Evolutionary conservation across 2,888 invertebrate genomes (phyloP), one percentile per base, ranked within the genome.

Genomic region (Brachypalpus laphriformis): DNA sequence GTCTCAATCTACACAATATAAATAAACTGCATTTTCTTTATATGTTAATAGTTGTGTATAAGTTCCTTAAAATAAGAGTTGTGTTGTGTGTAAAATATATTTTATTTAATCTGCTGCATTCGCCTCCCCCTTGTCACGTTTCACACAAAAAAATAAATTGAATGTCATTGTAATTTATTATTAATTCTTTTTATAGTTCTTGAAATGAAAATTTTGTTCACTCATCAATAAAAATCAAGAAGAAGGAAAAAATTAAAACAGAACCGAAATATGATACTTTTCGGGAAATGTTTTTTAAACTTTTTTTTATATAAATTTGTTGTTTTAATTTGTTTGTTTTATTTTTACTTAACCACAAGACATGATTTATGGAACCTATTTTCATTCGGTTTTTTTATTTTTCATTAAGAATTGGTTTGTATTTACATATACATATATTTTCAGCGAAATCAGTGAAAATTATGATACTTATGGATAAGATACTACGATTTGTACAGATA

Each of bases 221-320:
- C 11, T 18, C 8, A 31, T 54, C 31, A 40, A 51, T 51, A 14
- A 49, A 49, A 20, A 31, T 47, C 16, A 45, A 63, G 25, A 9
- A 20, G n/a, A 22, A 61, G 7, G 22, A 9, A 14, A 42, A 45
- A 8, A 42, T 9, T 9, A 34, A 68, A 42, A 16, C 11, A 54
- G 9, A 56, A 56, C 57, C 57, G 70, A 57, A 70, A 70, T 70
- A 57, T 34, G 45, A 70, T 70, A 56, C 22, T 47, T 70, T 57
- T 47, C 70, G 57, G 70, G 47, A 45, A 45, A 57, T 28, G 8
- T 45, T 34, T 34, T 56, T 11, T 34, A 18, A 3, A 34, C 37
- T 56, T 11, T 28, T 9, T 9, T 34, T 59, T 59, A 25, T 42
- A 31, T 57, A 47, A 49, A 25, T 47, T 65, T 34, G 20, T 28